Evolutionary conservation across 2,113 vertebrate genomes (phyloP).

Genomic region (Prionailurus viverrinus): DNA sequence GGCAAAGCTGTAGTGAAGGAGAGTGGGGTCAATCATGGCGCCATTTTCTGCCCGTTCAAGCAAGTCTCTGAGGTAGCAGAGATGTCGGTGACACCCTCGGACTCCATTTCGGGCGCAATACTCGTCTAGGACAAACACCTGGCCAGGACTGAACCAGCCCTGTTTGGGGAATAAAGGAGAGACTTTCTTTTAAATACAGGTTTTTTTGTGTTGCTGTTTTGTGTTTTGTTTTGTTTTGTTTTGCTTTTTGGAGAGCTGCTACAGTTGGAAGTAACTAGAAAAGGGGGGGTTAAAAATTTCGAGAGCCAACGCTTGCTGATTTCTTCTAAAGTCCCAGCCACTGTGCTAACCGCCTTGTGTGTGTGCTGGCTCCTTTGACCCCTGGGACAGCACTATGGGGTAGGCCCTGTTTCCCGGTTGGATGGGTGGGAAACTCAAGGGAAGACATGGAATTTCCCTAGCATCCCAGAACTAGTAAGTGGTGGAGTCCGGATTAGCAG

Average conservation of each 20-base stretch:
- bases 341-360: accelerated
- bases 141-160: conserved; percentile 99
- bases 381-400: accelerated
- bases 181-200: conserved; percentile 87
- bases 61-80: conserved; percentile 98
- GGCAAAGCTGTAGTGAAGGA: conserved; percentile 99
- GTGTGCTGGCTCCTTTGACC: not conserved
- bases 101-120: conserved; percentile 99
- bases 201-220: conserved; percentile 60
- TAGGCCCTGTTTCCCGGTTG: not conserved
- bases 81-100: conserved; percentile 97
- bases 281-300: conserved; percentile 48
- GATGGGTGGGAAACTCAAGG: conserved; percentile 4
- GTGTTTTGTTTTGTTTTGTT: not conserved
- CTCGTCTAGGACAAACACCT: conserved; percentile 99
- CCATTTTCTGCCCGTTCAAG: conserved; percentile 98
- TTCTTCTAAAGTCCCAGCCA: no score
- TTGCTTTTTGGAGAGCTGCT: conserved; percentile 50
- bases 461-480: not conserved
- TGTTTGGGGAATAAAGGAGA: conserved; percentile 87
- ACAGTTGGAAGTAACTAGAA: conserved; percentile 42
- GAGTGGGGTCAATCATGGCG: conserved; percentile 99
- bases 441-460: not conserved
- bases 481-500: not conserved
- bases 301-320: conserved; percentile 23